Evolutionary conservation across 2,797 vertebrate genomes (phyloP).

Genomic region (Diplodus sargus): DNA sequence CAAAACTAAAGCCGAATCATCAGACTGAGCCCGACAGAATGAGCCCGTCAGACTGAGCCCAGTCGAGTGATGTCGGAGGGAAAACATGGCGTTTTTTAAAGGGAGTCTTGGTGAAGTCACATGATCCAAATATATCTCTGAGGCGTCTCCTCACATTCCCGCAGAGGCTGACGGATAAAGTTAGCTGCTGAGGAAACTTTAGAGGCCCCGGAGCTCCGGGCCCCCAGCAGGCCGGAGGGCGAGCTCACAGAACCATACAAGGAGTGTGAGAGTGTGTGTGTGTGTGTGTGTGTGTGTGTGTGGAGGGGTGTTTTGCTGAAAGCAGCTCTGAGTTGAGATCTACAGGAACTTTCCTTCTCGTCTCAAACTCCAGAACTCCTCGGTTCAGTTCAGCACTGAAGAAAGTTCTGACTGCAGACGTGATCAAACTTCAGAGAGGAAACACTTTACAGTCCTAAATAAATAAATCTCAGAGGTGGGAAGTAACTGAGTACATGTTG

Average conservation of each 20-base stretch:
- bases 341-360: no score
- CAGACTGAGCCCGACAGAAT: no score
- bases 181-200: conserved; percentile 82
- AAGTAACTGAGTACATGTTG: no score
- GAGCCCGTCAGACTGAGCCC: background rate
- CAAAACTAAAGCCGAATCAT: no score
- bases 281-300: conserved; percentile 12
- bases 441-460: no score
- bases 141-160: conserved; percentile 74
- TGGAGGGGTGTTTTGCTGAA: background rate
- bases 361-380: no score
- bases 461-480: no score
- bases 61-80: background rate
- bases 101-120: conserved; percentile 60
- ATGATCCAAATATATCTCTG: conserved; percentile 73
- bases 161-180: conserved; percentile 69
- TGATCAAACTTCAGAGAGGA: no score
- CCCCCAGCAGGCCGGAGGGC: conserved; percentile 29
- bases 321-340: background rate
- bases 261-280: conserved; percentile 51
- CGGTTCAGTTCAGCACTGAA: no score
- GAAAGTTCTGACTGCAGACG: no score
- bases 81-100: conserved; percentile 20
- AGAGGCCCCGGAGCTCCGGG: conserved; percentile 65
- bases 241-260: conserved; percentile 61